Conservation (phyloP, 2,113 vertebrate species). For the Pseudorectes ferrugineus region DNA sequence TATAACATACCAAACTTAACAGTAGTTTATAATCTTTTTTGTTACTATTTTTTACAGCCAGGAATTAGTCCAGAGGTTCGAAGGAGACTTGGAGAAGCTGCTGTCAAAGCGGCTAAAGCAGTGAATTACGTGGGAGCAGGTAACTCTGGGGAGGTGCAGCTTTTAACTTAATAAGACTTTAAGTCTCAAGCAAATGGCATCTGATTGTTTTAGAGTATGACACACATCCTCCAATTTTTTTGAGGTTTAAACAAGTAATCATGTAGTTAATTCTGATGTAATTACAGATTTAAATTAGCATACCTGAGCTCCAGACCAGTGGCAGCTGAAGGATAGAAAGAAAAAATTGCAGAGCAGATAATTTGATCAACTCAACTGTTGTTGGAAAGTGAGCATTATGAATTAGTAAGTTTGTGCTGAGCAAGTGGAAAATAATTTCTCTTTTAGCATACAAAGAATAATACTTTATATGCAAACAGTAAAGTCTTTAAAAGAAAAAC, state of each 20-base stretch:
- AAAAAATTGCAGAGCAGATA: background rate
- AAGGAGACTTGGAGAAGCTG: conserved; percentile 89
- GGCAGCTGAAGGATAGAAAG: background rate
- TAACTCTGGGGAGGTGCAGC: conserved; percentile 43
- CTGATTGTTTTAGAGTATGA: background rate
- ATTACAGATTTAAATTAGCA: background rate
- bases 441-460: background rate
- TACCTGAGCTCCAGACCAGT: background rate
- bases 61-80: conserved; percentile 89
- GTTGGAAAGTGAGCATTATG: background rate
- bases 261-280: background rate
- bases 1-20: background rate
- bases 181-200: background rate
- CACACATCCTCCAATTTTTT: background rate
- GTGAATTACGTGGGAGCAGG: conserved; percentile 96
- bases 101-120: conserved; percentile 92
- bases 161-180: background rate
- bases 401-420: background rate
- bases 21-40: background rate
- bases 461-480: background rate
- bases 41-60: conserved; percentile 74
- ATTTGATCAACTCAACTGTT: background rate
- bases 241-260: background rate
- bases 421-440: background rate
- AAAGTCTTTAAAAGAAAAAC: background rate